Evolutionary conservation across 2,888 invertebrate species (phyloP), one percentile per base, ranked within the genome.

Genomic region (Schizaphis graminum): DNA sequence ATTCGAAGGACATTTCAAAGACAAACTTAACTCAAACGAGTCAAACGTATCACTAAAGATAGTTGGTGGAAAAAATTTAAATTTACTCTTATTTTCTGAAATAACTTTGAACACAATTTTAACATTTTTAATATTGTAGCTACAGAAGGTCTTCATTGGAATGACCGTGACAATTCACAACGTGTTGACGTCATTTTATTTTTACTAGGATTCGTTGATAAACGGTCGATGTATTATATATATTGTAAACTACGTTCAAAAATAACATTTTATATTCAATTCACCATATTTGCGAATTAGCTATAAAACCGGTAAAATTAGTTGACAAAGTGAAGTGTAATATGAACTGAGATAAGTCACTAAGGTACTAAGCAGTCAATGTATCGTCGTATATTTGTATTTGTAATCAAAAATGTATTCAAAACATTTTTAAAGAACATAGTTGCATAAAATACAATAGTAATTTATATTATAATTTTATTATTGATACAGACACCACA

Each of bases 401-500:
- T 0, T n/a, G 16, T 13, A 13, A 67, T 67, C n/a, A 16, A 35
- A 35, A 5, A 35, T 35, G 16, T n/a, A 13, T 35, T 67, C n/a
- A n/a, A 67, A 67, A 7, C 2, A 35, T 67, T 35, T 21, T n/a
- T n/a, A n/a, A n/a, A 67, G 4, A 67, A 3, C 16, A 2, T 53
- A 16, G 53, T 53, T 21, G 5, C 16, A 53, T 53, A 53, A 53
- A 53, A 21, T 53, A 5, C 5, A 53, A 53, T 53, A 21, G 21
- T 53, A 53, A 11, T 0, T 21, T 21, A 53, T 21, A 53, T 21
- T 53, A 53, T 21, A 53, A 53, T 49, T 49, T 13, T 57, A 28
- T n/a, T n/a, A n/a, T 67, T 67, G n/a, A 67, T 67, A 3, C 1
- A 0, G 16, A 67, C 4, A 5, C 1, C 2, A 5, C 3, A 0